Conservation (phyloP, 2,113 vertebrate species). For the Tursiops truncatus region DNA sequence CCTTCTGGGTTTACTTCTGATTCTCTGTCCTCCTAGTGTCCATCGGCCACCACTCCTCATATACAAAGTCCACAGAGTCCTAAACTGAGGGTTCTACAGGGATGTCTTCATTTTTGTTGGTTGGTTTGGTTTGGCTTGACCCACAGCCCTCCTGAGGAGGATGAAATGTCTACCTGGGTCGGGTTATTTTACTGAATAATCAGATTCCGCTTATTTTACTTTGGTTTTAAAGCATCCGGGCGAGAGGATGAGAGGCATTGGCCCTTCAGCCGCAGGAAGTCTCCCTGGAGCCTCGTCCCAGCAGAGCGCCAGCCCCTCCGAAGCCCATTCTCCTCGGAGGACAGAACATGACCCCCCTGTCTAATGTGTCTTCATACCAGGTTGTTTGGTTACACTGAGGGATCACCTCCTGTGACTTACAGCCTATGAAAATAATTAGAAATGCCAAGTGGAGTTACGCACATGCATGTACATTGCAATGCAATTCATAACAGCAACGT, state of each 20-base stretch:
- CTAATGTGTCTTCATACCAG: accelerated
- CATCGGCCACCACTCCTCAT: accelerated
- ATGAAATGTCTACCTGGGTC: no score
- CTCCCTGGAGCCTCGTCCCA: accelerated
- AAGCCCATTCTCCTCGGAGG: neutral
- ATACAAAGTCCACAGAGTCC: accelerated
- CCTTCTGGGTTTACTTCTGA: accelerated
- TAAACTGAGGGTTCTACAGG: accelerated
- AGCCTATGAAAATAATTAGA: neutral
- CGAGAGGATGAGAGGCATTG: accelerated
- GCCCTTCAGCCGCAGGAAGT: accelerated
- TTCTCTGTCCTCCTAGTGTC: accelerated
- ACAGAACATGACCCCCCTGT: accelerated
- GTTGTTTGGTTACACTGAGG: accelerated
- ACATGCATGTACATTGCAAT: accelerated
- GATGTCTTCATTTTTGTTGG: accelerated
- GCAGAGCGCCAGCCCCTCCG: accelerated
- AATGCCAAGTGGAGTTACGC: accelerated
- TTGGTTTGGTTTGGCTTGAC: neutral
- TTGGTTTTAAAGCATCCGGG: neutral
- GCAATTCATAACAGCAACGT: accelerated
- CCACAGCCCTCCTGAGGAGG: accelerated
- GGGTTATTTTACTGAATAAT: neutral
- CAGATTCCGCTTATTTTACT: accelerated
- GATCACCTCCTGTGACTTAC: neutral